Percentiles rank a stretch among this genome's conserved stretches.
These are phyloP conservation scores for Scaptodrosophila latifasciaeformis DNA, from an alignment of 2,888 invertebrate species.

Conservation along the genomic window DNA sequence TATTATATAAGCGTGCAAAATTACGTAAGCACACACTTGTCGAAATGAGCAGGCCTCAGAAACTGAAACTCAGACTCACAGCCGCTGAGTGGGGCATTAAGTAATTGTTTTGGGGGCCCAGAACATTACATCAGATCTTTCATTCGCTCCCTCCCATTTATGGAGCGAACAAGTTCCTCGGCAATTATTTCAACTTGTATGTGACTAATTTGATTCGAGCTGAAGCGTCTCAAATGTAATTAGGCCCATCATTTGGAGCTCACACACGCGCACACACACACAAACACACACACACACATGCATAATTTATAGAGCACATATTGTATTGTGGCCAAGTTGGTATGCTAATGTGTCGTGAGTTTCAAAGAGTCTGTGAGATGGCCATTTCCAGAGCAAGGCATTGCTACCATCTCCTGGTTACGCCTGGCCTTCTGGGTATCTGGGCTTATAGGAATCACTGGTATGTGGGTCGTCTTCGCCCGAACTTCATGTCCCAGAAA, in stretches of 20 bases:
- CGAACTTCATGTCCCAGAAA: too few relatives aligned
- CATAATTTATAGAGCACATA: too few relatives aligned
- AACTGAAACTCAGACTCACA: background rate
- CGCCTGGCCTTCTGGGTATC: too few relatives aligned
- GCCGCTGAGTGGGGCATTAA: conserved; percentile 27
- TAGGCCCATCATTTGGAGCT: conserved; percentile 3
- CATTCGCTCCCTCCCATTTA: too few relatives aligned
- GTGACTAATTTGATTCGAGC: conserved; percentile 4
- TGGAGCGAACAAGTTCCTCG: background rate
- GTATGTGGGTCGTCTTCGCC: too few relatives aligned
- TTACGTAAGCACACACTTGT: conserved; percentile 56
- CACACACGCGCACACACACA: too few relatives aligned
- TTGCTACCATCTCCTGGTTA: background rate
- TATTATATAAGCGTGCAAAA: conserved; percentile 44
- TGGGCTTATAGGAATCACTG: too few relatives aligned
- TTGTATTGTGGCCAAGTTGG: too few relatives aligned
- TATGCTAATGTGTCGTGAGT: too few relatives aligned
- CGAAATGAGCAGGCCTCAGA: too few relatives aligned
- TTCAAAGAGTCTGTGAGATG: too few relatives aligned
- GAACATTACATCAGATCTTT: background rate
- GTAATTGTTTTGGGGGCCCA: conserved; percentile 23
- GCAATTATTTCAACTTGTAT: conserved; percentile 4
- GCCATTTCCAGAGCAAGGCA: too few relatives aligned
- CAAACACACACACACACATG: background rate
- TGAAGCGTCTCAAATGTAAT: conserved; percentile 2